Base-by-base conservation (phyloP, 1,140 invertebrate species). In the Drosophila takahashii region DNA sequence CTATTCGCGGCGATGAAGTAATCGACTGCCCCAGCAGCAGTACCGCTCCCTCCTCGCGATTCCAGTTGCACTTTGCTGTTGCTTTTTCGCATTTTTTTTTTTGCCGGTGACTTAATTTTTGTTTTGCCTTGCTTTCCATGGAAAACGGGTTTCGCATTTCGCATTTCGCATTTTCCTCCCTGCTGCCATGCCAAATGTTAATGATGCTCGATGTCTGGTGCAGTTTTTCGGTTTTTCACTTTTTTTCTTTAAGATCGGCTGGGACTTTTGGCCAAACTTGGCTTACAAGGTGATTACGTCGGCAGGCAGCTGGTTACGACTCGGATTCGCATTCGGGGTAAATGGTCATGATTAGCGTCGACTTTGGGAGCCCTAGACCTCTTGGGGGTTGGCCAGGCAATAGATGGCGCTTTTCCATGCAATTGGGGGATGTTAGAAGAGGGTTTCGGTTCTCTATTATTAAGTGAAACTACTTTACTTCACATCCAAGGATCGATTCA, bases 101-200 rank as follows among this genome's bases (percentile, higher is more conserved):
- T 84, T 61, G 67, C 62, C 72, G 77, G 75, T 87, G 84, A 87
- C 84, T 87, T 87, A 83, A 87, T 89, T 84, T 85, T 73, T 58
- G 22, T 45, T 57, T 78, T 60, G 22, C 67, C 70, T 77, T 62
- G 48, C 60, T 78, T 79, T 78, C 48, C 29, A 61, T 57, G 75
- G 51, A 76, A 86, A 86, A 86, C 83, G 69, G 61, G 83, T 86
- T 89, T 81, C 58, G 16, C 50, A 22, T 22, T 22, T 81, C 58
- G 16, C 50, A 22, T 22, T 22, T 81, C 58, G 16, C 50, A 69
- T 90, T 89, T 90, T 72, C 67, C 44, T 77, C 56, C 66, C 39
- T 34, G 27, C 22, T 29, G 39, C 29, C 44, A 73, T 69, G 72
- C 36, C 54, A 69, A 69, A 65, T 66, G 60, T 47, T 67, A 79